Evolutionary conservation across 2,888 invertebrate species (phyloP).

Genomic region (Acronicta leporina): DNA sequence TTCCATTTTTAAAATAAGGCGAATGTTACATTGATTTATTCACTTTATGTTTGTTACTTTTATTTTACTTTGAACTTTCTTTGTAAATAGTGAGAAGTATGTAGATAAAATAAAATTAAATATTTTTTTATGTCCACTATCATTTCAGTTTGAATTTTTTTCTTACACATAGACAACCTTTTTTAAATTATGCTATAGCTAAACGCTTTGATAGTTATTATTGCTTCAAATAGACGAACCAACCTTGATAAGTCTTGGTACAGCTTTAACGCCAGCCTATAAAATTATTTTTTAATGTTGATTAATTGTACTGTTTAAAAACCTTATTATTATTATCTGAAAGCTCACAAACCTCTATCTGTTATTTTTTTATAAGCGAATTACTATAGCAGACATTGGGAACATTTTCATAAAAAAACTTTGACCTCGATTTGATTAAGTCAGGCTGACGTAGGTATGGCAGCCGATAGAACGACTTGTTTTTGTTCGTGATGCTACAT

Average conservation of each 20-base stretch:
- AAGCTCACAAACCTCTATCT: no score
- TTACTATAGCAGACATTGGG: no score
- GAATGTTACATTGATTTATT: conserved; percentile 45
- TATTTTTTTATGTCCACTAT: conserved; percentile 53
- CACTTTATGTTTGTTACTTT: conserved; percentile 52
- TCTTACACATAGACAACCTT: conserved; percentile 42
- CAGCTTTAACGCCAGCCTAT: neutral
- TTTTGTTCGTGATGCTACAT: no score
- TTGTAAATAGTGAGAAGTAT: conserved; percentile 57
- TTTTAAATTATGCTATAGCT: conserved; percentile 12
- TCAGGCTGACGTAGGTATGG: no score
- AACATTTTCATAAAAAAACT: no score
- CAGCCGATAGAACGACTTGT: no score
- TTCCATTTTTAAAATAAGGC: no score
- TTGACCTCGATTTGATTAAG: no score
- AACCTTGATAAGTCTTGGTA: neutral
- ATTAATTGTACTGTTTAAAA: no score
- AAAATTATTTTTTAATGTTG: neutral
- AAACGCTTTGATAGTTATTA: no score
- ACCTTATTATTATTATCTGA: no score
- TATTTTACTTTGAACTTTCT: conserved; percentile 52
- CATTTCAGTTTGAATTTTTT: conserved; percentile 56
- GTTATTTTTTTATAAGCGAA: no score
- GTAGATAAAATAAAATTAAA: conserved; percentile 56
- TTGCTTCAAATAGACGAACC: neutral